Evolutionary conservation across 2,113 vertebrate genomes (phyloP), one percentile per base, ranked within the genome.

Genomic region (Cyanistes caeruleus): DNA sequence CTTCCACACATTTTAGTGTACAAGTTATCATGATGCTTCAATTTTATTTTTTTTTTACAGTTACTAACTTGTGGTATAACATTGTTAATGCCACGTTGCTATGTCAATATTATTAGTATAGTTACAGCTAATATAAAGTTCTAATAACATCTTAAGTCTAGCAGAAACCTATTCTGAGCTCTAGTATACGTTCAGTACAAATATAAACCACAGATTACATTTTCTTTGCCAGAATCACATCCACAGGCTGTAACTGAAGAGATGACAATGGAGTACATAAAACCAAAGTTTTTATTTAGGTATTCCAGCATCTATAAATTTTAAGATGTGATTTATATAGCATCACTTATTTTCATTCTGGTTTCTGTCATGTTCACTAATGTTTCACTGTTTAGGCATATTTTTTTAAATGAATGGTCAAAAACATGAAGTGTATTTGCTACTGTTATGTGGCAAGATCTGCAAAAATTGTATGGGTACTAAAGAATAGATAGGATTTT

Each of bases 311-410:
- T 11, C 44, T 70, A 81, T 84, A 33, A 81, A 75, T 74, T 93
- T 51, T 83, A 65, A 76, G 20, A 84, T 41, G n/a, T 25, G 78
- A 74, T 72, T 95, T 52, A 88, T 4, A 56, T 11, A 81, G 41
- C 12, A 3, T 18, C 23, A 84, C 62, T 86, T 62, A 64, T 97
- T 95, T 82, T 92, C 52, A 92, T 75, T 93, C 84, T 46, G 90
- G 53, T 86, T 76, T 49, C 88, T 97, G 74, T 62, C 7, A 4
- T 49, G 84, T 68, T 74, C 9, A 52, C 18, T 44, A 60, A 88
- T 4, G 49, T 60, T 80, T 84, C 79, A 44, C 7, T 79, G 43
- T 53, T 91, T n/a, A 80, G 41, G 84, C 15, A 78, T 52, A 91
- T 74, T 93, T 89, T 39, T 72, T 72, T 21, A 24, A 64, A 75